Percentiles rank a stretch among this genome's conserved stretches.
Evolutionary conservation across 2,113 vertebrate genomes (phyloP).

Genomic region (Enhydra lutris): DNA sequence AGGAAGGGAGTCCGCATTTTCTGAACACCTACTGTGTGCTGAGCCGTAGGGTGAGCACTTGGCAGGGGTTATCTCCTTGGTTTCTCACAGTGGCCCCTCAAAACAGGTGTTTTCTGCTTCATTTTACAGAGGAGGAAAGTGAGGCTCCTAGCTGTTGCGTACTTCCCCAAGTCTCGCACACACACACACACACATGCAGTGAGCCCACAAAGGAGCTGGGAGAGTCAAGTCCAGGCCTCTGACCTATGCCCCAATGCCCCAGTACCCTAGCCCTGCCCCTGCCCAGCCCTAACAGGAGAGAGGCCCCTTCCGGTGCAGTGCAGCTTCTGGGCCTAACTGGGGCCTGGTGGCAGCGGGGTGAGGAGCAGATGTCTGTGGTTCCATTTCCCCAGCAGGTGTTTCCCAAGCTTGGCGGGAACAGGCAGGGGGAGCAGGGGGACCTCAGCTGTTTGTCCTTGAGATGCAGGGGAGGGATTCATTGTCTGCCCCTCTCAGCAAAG

Average conservation of each 20-base stretch:
- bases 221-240: constrained; percentile 30
- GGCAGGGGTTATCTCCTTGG: background rate
- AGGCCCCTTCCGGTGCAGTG: constrained; percentile 89
- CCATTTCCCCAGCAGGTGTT: constrained; percentile 79
- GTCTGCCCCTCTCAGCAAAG: constrained; percentile 22
- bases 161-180: background rate
- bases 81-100: background rate
- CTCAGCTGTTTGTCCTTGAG: constrained; percentile 64
- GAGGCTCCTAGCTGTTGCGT: background rate
- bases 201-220: background rate
- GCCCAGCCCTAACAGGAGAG: constrained; percentile 36
- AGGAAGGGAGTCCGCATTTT: constrained; percentile 87
- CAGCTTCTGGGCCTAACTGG: constrained; percentile 86
- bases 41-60: background rate
- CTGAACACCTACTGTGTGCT: constrained; percentile 75
- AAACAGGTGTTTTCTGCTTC: background rate
- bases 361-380: constrained; percentile 74
- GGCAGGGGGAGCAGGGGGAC: constrained; percentile 20
- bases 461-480: constrained; percentile 59
- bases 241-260: constrained; percentile 45
- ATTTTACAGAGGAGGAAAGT: constrained; percentile 40
- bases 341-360: constrained; percentile 77
- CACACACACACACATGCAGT: background rate
- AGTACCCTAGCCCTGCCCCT: constrained; percentile 32
- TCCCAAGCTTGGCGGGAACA: constrained; percentile 74